Base-by-base conservation (phyloP, 2,797 vertebrate genomes). In the Scleropages formosus region DNA sequence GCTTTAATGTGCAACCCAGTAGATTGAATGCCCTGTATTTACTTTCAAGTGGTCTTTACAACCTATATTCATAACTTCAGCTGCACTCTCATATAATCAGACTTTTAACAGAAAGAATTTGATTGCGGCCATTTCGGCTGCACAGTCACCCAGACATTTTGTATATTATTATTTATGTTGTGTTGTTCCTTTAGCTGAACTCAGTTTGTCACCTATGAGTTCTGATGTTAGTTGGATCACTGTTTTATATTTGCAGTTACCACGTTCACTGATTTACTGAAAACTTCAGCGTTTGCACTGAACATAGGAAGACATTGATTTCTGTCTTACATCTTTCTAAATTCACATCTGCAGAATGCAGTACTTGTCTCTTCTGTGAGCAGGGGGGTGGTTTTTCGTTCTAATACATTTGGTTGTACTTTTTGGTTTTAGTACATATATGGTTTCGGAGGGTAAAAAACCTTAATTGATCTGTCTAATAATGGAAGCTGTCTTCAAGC, bases 21-120 rank as follows among this genome's bases (percentile, higher is more conserved):
- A 44, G 24, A 26, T 49, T 73, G 62, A 56, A 62, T 62, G 24
- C 58, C 72, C 61, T 73, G 20, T 73, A 59, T 73, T 73, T 31
- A 1, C 72, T 60, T 61, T 46, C 20, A 47, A 61, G 24, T 26
- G 12, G 70, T 18, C n/a, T 47, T 62, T 31, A 15, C 18, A 62
- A 73, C 8, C 72, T 46, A 22, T 62, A 26, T 61, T 51, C 72
- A 22, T 46, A 62, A 61, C 31, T 73, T 73, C 31, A 62, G 20
- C n/a, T 4, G 39, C 15, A 15, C 15, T 16, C 70, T 59, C 31
- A 60, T 44, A 44, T 1, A 46, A 72, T 72, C 49, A 53, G 4
- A 70, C 72, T n/a, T 18, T 56, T 1, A 22, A 60, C 58, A 47
- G 3, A 27, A 31, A 72, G 58, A 10, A 73, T 73, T 73, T 73